phyloP scores from a whole-genome alignment of 2,888 invertebrate genomes.

The Apamea epomidion region DNA sequence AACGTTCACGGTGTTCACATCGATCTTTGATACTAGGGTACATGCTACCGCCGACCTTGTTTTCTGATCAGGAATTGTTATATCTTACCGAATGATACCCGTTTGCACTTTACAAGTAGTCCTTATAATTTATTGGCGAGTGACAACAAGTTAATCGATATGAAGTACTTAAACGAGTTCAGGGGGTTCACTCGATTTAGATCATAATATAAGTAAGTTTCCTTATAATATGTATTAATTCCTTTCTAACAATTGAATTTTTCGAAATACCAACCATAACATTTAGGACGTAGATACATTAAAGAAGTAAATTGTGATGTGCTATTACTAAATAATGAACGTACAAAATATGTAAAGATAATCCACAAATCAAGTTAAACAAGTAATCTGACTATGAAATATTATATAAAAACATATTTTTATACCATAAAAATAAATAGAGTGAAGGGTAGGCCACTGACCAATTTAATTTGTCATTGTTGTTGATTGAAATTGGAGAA shows the following conservation, averaged over 20 bases:
- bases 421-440: conserved; percentile 86
- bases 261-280: conserved; percentile 76
- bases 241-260: conserved; percentile 56
- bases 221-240: conserved; percentile 60
- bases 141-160: conserved; percentile 71
- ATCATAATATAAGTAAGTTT: conserved; percentile 67
- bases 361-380: conserved; percentile 81
- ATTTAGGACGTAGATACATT: conserved; percentile 78
- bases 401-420: conserved; percentile 83
- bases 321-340: conserved; percentile 85
- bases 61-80: conserved; percentile 54
- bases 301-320: conserved; percentile 83
- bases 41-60: conserved; percentile 49
- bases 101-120: conserved; percentile 43
- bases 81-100: conserved; percentile 41
- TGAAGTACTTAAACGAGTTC: conserved; percentile 77
- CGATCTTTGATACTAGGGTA: conserved; percentile 49
- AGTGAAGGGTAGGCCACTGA: conserved; percentile 81
- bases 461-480: conserved; percentile 78
- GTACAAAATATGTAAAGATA: conserved; percentile 87
- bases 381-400: conserved; percentile 75
- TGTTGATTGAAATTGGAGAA: conserved; percentile 67
- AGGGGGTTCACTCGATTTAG: conserved; percentile 77
- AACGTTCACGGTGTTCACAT: conserved; percentile 18
- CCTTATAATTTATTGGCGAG: conserved; percentile 58